Base-by-base conservation (phyloP, 2,797 vertebrate genomes). In the Megalops cyprinoides region DNA sequence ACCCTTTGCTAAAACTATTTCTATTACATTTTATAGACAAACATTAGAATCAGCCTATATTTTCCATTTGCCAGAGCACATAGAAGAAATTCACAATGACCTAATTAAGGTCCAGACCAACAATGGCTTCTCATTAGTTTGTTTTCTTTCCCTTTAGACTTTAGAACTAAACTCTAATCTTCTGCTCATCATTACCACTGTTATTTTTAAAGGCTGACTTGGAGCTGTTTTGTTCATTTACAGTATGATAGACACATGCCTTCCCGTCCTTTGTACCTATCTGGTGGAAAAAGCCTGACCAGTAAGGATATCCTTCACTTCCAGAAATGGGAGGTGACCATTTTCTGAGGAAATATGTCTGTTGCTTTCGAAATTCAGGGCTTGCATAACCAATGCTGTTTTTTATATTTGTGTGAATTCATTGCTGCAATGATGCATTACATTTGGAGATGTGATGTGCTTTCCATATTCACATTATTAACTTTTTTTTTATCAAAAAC, bases 281-380 rank as follows among this genome's bases (percentile, higher is more conserved):
- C 81, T 87, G 87, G 82, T 82, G 87, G 79, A 88, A 88, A 88
- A 87, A 86, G 82, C 77, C 7, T 89, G 84, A 85, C 83, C 75
- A 62, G 74, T 76, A 87, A 88, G 85, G 90, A 94, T 90, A 93
- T 93, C 91, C 91, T 94, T 60, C 88, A 49, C 82, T 87, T 87
- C 84, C 76, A 85, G 79, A 81, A 82, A 83, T 58, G 88, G 88
- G 84, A 86, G 84, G 85, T 84, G 84, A 87, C 79, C 81, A 53
- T 79, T 71, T 82, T 86, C 83, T 84, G 83, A 86, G 90, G 90
- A 93, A 93, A 90, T 91, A 78, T 85, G 85, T 85, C 77, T 60
- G 75, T 39, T 80, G 85, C 84, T 84, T 85, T 87, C 46, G 25
- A 77, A 85, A 89, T 77, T 71, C 81, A 86, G 69, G 86, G 76